Base-by-base conservation (phyloP, 2,113 vertebrate genomes). In the Otolemur garnettii region DNA sequence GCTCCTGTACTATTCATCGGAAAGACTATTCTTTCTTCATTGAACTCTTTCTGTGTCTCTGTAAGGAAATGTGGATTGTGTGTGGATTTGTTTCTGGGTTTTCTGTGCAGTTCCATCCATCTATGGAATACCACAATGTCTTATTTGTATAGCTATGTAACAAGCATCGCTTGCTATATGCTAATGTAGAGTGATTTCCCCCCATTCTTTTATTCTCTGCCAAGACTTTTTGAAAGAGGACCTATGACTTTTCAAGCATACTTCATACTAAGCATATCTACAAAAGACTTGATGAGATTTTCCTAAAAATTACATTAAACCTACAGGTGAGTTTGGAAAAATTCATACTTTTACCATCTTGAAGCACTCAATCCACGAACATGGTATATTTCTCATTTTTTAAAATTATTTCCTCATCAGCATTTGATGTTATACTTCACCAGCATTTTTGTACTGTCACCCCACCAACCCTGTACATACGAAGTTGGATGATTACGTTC, bases 331-430 rank as follows among this genome's bases (percentile, higher is more conserved):
- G 12, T 74, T 74, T 74, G 18, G 57, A 10, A 38, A 93, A 96
- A 75, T 38, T 59, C 42, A 85, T 75, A 42, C 74, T 28, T 90
- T 90, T 74, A 74, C 30, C 66, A 28, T 71, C 5, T 28, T 89
- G 42, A n/a, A 6, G 57, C 28, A 53, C 35, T 50, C 6, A 35
- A 33, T 74, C 17, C 5, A 57, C 17, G 22, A 66, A n/a, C 28
- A 66, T 13, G 79, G 8, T n/a, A 38, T 30, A 0, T 50, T 2
- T 59, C 50, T 79, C 5, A 8, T 64, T n/a, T 78, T 59, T 68
- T 38, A 62, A 50, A 50, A 50, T 50, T 50, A 50, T 50, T 50
- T 50, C 45, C 10, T 50, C 45, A 50, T 50, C 45, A 66, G 26
- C 30, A 13, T 42, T 53, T 3, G 78, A 86, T 72, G 18, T 64